Percentiles rank a stretch among this genome's conserved stretches.
Evolutionary conservation across 92 coral and sea anemone species (phyloP).

Genomic region (Porites lobata): DNA sequence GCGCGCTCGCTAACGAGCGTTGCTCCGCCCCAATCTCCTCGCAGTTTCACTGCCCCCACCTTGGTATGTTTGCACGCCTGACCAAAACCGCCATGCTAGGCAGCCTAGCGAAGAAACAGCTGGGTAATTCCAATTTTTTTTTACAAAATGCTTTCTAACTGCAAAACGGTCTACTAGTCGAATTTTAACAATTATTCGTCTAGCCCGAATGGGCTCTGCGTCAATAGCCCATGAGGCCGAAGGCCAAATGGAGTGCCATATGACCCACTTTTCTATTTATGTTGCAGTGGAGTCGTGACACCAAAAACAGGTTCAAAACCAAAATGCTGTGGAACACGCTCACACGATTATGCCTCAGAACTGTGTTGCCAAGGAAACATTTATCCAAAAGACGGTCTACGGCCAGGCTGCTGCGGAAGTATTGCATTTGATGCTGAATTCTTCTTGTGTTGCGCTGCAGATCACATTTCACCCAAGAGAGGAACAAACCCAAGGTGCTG

Average conservation of each 20-base stretch:
- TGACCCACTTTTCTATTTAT: background rate
- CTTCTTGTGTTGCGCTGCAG: background rate
- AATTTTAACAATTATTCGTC: too few species aligned
- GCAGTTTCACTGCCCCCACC: too few species aligned
- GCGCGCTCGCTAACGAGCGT: too few species aligned
- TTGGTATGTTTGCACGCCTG: too few species aligned
- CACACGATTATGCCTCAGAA: background rate
- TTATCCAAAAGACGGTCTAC: background rate
- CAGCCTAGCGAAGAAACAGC: too few species aligned
- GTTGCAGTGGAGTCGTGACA: background rate
- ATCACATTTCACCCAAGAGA: background rate
- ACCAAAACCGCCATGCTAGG: too few species aligned
- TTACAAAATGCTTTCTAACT: background rate
- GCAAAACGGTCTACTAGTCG: too few species aligned
- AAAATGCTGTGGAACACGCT: background rate
- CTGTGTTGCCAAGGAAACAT: background rate
- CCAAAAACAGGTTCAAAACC: background rate
- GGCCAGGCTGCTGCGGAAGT: background rate
- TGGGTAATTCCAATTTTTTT: background rate
- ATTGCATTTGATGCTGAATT: background rate
- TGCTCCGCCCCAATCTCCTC: too few species aligned
- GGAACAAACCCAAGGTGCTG: background rate
- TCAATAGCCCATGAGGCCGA: too few species aligned
- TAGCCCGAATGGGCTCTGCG: too few species aligned
- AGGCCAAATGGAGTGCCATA: background rate